Evolutionary conservation across 2,113 vertebrate species (phyloP), one percentile per base, ranked within the genome.

Genomic region (Prolemur simus): DNA sequence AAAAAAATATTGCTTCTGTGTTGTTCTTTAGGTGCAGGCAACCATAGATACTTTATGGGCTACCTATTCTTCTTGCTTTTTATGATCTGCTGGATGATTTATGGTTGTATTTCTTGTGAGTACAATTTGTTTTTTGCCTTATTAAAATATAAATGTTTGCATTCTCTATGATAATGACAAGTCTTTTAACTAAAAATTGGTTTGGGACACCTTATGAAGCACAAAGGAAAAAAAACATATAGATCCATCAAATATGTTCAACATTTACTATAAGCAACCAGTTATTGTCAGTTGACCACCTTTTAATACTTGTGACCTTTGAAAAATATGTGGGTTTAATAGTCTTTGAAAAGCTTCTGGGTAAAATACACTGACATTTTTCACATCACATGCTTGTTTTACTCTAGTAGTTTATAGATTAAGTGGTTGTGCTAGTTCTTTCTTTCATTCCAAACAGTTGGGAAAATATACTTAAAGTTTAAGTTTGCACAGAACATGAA

Each of bases 51-150:
- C 98, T 99, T 99, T 98, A 99, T 99, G 99, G 99, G 99, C 64
- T 99, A 99, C 97, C 98, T 99, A 25, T 99, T 99, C 98, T 99
- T 99, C 98, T 98, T 99, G 98, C 99, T 99, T 95, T 99, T 99
- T 98, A 99, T 99, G 99, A 99, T 99, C 98, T 99, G 99, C 98
- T 99, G 99, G 99, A 99, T 99, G 99, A 99, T 99, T 60, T 99
- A 99, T 97, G 99, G 99, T 97, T 99, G 99, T 98, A 99, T 99
- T 97, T 99, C 99, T 98, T 99, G 99, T 99, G 97, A 99, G 99
- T 99, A 97, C 89, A 96, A 32, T 94, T 95, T 58, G 58, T 90
- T 95, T 92, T 96, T 27, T 89, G 78, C 37, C 71, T 89, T 76
- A 32, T 93, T 93, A 49, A 94, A 93, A 96, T 52, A 94, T 82